phyloP scores from a whole-genome alignment of 2,797 vertebrate species.

The Distichodus sexfasciatus region DNA sequence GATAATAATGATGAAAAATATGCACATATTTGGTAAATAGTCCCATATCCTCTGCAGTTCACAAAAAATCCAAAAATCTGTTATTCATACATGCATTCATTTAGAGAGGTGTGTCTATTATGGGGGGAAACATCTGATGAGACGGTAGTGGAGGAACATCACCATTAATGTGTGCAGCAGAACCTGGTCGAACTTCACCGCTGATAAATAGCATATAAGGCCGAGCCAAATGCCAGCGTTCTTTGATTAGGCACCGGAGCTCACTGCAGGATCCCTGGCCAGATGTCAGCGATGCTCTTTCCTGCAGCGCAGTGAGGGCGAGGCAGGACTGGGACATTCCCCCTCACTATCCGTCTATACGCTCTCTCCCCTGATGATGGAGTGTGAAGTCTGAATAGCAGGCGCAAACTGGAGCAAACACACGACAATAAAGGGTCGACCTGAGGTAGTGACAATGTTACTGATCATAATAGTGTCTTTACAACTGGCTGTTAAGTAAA shows the following conservation, averaged over 20 bases:
- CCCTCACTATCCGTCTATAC: too few relatives aligned
- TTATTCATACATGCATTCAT: neutral
- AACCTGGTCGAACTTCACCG: constrained; percentile 53
- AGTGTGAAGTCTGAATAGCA: too few relatives aligned
- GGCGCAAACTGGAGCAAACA: too few relatives aligned
- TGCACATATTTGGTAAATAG: too few relatives aligned
- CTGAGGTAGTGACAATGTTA: too few relatives aligned
- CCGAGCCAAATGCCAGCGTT: constrained; percentile 66
- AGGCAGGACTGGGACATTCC: too few relatives aligned
- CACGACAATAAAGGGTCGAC: too few relatives aligned
- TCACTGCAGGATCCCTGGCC: constrained; percentile 58
- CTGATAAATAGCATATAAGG: constrained; percentile 67
- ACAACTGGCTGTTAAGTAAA: too few relatives aligned
- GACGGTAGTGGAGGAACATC: constrained; percentile 47
- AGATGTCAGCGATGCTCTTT: constrained; percentile 68
- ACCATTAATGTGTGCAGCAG: constrained; percentile 56
- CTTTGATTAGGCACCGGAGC: constrained; percentile 68
- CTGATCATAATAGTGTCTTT: too few relatives aligned
- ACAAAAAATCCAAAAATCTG: neutral
- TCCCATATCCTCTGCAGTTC: too few relatives aligned
- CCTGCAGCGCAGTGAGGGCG: constrained; percentile 25
- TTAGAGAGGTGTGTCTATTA: neutral
- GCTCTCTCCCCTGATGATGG: too few relatives aligned
- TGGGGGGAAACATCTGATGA: neutral
- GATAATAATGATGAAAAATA: too few relatives aligned